Evolutionary conservation across 2,888 invertebrate genomes (phyloP).

Genomic region (Drosophila multiciliata): DNA sequence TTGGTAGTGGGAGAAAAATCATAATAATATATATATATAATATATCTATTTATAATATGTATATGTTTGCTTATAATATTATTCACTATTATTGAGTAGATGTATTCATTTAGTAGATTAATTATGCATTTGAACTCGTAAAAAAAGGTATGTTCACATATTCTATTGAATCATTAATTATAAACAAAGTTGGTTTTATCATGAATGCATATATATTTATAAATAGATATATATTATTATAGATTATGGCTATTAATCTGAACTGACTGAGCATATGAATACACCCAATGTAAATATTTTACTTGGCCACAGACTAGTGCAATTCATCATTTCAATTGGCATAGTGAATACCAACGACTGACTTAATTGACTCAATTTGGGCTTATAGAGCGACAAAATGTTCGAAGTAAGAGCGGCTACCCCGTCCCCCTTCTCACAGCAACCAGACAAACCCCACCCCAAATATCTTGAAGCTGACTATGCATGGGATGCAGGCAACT

Average conservation of each 20-base stretch:
- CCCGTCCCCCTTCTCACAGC: slow-evolving; percentile 2
- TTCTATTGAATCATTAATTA: background rate
- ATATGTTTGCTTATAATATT: too few species aligned
- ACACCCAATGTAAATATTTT: background rate
- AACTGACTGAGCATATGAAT: background rate
- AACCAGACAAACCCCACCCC: slow-evolving; percentile 31
- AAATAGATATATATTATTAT: background rate
- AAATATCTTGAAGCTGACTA: slow-evolving; percentile 15
- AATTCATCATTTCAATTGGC: too few species aligned
- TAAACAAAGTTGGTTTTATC: background rate
- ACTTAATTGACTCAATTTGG: slow-evolving; percentile 66
- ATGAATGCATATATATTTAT: background rate
- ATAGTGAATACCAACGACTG: slow-evolving; percentile 37
- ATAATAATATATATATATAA: background rate
- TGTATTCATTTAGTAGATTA: background rate
- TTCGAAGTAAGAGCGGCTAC: slow-evolving; percentile 12
- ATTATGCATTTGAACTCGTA: background rate
- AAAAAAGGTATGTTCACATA: background rate
- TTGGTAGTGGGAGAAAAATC: background rate
- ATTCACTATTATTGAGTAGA: background rate
- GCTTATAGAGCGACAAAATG: slow-evolving; percentile 52
- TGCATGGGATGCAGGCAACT: slow-evolving; percentile 10
- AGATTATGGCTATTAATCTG: background rate
- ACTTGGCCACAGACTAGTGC: slow-evolving; percentile 21
- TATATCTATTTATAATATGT: background rate